Conservation (phyloP, 2,888 invertebrate species). For the Drosophila ustulata region DNA sequence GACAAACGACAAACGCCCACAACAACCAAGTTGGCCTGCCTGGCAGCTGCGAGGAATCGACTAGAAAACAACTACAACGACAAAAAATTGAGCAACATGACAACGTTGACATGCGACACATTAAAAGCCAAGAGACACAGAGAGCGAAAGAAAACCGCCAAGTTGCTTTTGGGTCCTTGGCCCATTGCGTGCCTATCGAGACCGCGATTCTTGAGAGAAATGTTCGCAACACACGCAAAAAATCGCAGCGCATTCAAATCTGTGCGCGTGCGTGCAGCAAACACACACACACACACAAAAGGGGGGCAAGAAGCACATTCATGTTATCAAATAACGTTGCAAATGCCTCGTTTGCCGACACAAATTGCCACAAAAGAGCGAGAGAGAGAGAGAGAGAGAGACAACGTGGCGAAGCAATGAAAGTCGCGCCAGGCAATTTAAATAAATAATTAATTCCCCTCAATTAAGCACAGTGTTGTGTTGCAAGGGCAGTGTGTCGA, state of each 20-base stretch:
- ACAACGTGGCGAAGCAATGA: constrained; percentile 22
- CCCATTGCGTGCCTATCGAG: constrained; percentile 56
- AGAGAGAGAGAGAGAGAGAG: background rate
- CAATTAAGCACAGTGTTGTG: constrained; percentile 75
- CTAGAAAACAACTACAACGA: constrained; percentile 18
- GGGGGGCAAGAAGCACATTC: constrained; percentile 14
- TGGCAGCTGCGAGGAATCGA: constrained; percentile 15
- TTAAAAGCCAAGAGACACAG: constrained; percentile 61
- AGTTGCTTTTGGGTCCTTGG: constrained; percentile 36
- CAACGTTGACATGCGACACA: constrained; percentile 77
- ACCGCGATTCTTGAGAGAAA: constrained; percentile 59
- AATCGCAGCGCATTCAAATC: constrained; percentile 76
- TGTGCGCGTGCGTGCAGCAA: constrained; percentile 70
- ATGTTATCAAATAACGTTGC: constrained; percentile 74
- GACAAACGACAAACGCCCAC: constrained; percentile 52
- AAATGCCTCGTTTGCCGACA: constrained; percentile 48
- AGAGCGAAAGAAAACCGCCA: constrained; percentile 2
- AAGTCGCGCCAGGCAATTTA: constrained; percentile 80
- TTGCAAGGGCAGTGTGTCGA: constrained; percentile 71
- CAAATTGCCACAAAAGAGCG: constrained; percentile 49
- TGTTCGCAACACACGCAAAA: constrained; percentile 73
- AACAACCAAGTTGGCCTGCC: background rate
- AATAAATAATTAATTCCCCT: constrained; percentile 84
- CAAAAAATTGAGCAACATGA: constrained; percentile 74
- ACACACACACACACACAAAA: background rate